These are phyloP conservation scores for Eilema depressum DNA, from an alignment of 2,888 invertebrate genomes.

Conservation along the genomic window DNA sequence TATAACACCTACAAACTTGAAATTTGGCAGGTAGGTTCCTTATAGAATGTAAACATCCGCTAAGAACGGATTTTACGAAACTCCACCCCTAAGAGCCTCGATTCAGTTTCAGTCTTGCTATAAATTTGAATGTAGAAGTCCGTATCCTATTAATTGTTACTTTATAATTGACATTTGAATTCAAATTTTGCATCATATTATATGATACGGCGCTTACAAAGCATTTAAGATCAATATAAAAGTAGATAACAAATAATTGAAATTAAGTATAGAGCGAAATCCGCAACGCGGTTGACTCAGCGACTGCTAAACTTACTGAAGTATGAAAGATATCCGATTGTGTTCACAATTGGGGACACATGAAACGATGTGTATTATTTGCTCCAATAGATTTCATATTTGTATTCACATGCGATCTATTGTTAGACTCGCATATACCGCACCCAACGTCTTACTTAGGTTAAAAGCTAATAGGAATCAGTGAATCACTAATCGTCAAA, in stretches of 20 bases:
- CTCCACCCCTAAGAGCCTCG: no score
- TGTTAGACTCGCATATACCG: neutral
- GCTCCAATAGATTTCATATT: constrained; percentile 4
- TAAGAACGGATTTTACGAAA: no score
- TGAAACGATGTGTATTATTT: constrained; percentile 12
- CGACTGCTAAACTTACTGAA: neutral
- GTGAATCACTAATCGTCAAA: no score
- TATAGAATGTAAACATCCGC: no score
- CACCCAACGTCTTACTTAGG: neutral
- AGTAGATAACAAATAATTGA: neutral
- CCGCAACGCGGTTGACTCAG: neutral
- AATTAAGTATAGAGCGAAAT: neutral
- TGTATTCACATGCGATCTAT: neutral
- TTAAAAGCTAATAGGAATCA: no score
- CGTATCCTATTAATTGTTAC: no score
- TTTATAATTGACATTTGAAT: no score
- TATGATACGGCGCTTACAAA: neutral
- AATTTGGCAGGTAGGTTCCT: no score
- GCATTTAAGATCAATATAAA: neutral
- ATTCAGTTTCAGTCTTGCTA: no score
- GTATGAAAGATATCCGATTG: constrained; percentile 3
- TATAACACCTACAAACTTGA: no score
- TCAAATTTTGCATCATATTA: no score
- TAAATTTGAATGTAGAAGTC: no score
- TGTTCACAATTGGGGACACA: constrained; percentile 10